Conservation (phyloP, 2,113 vertebrate genomes). For the Scortum barcoo region DNA sequence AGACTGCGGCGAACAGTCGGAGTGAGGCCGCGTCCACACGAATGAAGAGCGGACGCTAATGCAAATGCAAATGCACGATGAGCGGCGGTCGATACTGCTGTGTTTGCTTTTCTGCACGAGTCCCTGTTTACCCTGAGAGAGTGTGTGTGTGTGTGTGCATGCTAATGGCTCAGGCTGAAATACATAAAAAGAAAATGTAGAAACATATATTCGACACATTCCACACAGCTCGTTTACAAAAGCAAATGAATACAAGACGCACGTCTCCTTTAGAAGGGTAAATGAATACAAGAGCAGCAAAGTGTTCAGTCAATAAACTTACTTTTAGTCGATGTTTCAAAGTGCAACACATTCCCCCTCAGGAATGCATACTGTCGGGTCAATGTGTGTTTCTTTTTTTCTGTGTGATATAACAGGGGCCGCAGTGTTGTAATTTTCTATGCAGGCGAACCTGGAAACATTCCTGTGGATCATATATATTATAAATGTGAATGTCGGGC, state of each 20-base stretch:
- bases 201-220: conserved; percentile 39
- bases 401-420: neutral
- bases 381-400: conserved; percentile 7
- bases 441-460: conserved; percentile 10
- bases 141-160: neutral
- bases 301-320: conserved; percentile 41
- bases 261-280: neutral
- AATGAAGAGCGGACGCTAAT: conserved; percentile 71
- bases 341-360: neutral
- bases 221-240: conserved; percentile 26
- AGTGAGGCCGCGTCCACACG: conserved; percentile 56
- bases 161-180: conserved; percentile 43
- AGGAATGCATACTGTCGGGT: neutral
- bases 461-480: neutral
- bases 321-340: conserved; percentile 11
- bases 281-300: conserved; percentile 4
- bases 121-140: conserved; percentile 56
- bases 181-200: conserved; percentile 39
- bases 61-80: conserved; percentile 71
- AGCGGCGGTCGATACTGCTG: conserved; percentile 73
- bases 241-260: conserved; percentile 24
- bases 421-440: neutral
- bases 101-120: conserved; percentile 69
- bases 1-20: conserved; percentile 64
- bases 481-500: conserved; percentile 5